Evolutionary conservation across 1,140 invertebrate species (phyloP).

Genomic region (Microplitis mediator): DNA sequence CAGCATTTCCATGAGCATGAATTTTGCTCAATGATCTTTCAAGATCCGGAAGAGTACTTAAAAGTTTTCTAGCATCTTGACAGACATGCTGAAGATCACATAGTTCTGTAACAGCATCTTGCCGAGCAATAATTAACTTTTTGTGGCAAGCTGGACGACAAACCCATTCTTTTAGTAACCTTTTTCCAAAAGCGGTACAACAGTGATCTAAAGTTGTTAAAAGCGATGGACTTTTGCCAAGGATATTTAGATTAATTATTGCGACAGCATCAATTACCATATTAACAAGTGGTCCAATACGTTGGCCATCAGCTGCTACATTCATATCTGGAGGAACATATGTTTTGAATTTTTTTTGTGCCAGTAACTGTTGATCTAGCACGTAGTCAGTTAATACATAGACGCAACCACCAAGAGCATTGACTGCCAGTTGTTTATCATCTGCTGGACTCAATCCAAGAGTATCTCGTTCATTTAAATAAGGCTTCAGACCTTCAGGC

Average conservation of each 20-base stretch:
- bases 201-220: conserved; percentile 86
- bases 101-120: conserved; percentile 83
- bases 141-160: conserved; percentile 88
- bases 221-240: conserved; percentile 81
- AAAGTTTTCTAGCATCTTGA: conserved; percentile 68
- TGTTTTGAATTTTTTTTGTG: conserved; percentile 81
- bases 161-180: conserved; percentile 90
- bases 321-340: conserved; percentile 80
- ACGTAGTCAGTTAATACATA: conserved; percentile 84
- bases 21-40: conserved; percentile 91
- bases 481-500: conserved; percentile 73
- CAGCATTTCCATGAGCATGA: conserved; percentile 82
- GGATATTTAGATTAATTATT: conserved; percentile 86
- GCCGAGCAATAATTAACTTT: conserved; percentile 77
- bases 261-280: conserved; percentile 88
- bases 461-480: conserved; percentile 76
- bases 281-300: conserved; percentile 29
- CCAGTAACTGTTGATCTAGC: conserved; percentile 88
- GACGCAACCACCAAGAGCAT: conserved; percentile 82
- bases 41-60: conserved; percentile 89
- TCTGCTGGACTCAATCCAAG: conserved; percentile 77
- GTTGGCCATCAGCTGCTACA: conserved; percentile 27
- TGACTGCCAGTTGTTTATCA: conserved; percentile 76
- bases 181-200: conserved; percentile 90
- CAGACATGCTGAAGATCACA: conserved; percentile 69